A percentile compares a stretch with the other conserved stretches of the same genome.
Conservation (phyloP, 2,888 invertebrate species). For the Hecatera dysodea region DNA sequence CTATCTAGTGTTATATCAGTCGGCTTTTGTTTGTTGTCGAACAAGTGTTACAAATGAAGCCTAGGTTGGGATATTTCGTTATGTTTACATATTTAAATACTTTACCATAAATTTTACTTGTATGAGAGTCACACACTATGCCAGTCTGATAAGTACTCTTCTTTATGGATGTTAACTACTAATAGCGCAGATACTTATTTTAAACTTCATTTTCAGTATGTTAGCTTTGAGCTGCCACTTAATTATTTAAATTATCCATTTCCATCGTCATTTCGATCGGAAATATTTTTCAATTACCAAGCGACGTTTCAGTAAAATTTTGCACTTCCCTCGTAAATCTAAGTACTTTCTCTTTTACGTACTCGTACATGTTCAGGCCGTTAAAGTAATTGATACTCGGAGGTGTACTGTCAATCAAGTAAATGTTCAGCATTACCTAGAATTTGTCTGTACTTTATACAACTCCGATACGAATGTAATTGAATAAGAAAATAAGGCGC, state of each 20-base stretch:
- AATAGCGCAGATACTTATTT: background rate
- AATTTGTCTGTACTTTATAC: constrained; percentile 58
- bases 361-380: constrained; percentile 65
- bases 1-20: constrained; percentile 51
- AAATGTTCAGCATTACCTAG: constrained; percentile 64
- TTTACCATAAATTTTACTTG: constrained; percentile 4
- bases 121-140: background rate
- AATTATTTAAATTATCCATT: constrained; percentile 32
- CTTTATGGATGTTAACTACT: background rate
- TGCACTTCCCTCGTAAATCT: constrained; percentile 67
- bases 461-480: constrained; percentile 36
- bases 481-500: constrained; percentile 45
- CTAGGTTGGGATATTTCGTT: constrained; percentile 48
- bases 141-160: background rate
- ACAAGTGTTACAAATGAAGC: constrained; percentile 57
- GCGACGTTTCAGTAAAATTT: constrained; percentile 63
- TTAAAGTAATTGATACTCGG: constrained; percentile 71
- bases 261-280: constrained; percentile 27
- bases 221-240: constrained; percentile 9
- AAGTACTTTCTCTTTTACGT: constrained; percentile 66
- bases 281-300: constrained; percentile 61
- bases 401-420: constrained; percentile 73
- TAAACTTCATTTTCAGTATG: constrained; percentile 2
- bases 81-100: constrained; percentile 33
- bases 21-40: constrained; percentile 59